A percentile compares a stretch with the other conserved stretches of the same genome.
phyloP scores from a whole-genome alignment of 2,113 vertebrate genomes.

The Podarcis raffonei region DNA sequence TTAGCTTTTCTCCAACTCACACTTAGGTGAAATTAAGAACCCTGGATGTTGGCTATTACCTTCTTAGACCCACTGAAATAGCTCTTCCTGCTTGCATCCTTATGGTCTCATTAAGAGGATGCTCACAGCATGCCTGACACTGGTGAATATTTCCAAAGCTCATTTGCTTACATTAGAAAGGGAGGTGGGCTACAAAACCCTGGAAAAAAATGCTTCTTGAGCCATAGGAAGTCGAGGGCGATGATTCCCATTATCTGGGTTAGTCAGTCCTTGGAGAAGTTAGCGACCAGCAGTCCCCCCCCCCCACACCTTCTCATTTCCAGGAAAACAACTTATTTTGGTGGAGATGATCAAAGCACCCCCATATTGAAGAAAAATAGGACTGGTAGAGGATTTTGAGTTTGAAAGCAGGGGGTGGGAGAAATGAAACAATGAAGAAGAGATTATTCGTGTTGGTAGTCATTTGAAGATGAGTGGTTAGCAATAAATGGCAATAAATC shows the following conservation, averaged over 20 bases:
- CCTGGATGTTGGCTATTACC: slow-evolving; percentile 71
- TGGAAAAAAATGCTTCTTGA: slow-evolving; percentile 62
- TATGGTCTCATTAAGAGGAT: slow-evolving; percentile 77
- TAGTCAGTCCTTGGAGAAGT: slow-evolving; percentile 55
- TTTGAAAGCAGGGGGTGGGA: slow-evolving; percentile 14
- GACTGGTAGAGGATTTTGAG: not conserved
- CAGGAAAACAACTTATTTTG: slow-evolving; percentile 39
- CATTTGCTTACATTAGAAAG: slow-evolving; percentile 84
- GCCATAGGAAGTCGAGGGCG: slow-evolving; percentile 66
- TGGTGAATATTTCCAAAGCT: slow-evolving; percentile 78
- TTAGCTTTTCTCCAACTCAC: slow-evolving; percentile 63
- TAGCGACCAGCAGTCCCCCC: slow-evolving; percentile 41
- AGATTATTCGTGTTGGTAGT: not conserved
- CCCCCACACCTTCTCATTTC: not conserved
- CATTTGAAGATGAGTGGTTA: not conserved
- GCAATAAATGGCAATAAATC: not conserved
- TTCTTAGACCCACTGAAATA: slow-evolving; percentile 72
- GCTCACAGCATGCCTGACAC: slow-evolving; percentile 78
- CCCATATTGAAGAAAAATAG: slow-evolving; percentile 8
- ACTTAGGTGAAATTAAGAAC: slow-evolving; percentile 79
- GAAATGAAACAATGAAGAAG: not conserved
- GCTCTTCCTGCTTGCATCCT: slow-evolving; percentile 76
- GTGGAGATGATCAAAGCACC: slow-evolving; percentile 31
- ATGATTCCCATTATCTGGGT: slow-evolving; percentile 66
- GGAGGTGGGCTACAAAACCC: slow-evolving; percentile 47